Base-by-base conservation (phyloP, 2,888 invertebrate genomes). In the Rhopalosiphum nymphaeae region DNA sequence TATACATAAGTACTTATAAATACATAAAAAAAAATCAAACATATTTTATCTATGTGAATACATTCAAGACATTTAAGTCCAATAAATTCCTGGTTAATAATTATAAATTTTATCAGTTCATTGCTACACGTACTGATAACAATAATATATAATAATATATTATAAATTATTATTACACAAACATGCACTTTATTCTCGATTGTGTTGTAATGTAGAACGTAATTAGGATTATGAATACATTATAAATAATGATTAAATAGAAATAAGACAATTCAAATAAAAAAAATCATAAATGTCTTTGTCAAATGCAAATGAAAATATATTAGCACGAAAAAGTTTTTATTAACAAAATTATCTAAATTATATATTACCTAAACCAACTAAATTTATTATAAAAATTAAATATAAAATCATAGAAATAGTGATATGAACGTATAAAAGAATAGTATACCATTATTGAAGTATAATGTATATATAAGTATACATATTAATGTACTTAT, bases 51-150 rank as follows among this genome's bases (percentile, higher is more conserved):
- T n/a, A 21, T 36, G 4, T 26, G 4, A 67, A 67, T 36, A 61
- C 16, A 61, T 44, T 42, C 11, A 86, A 86, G 42, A 11, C 46
- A n/a, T n/a, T n/a, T n/a, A n/a, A n/a, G 44, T 91, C 11, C n/a
- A n/a, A 44, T 87, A 61, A 21, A 86, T 87, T 61, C 49, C 86
- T 67, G 67, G 21, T 57, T 61, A 49, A 85, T 67, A 29, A 92
- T 49, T 87, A 36, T 42, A 61, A 36, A 61, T 26, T 36, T 87
- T 87, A 92, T 92, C 91, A 36, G 36, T 86, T 86, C n/a, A 57
- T 86, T 9, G 4, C 36, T 57, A 61, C 46, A 61, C 49, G 85
- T 36, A n/a, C n/a, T n/a, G 67, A 67, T 67, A 67, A 78, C 0
- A 78, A 78, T 78, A 78, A 36, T 36, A 78, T 78, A 78, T 36